These are phyloP conservation scores for Chrysemys picta DNA, from an alignment of 2,113 vertebrate species.

Conservation along the genomic window DNA sequence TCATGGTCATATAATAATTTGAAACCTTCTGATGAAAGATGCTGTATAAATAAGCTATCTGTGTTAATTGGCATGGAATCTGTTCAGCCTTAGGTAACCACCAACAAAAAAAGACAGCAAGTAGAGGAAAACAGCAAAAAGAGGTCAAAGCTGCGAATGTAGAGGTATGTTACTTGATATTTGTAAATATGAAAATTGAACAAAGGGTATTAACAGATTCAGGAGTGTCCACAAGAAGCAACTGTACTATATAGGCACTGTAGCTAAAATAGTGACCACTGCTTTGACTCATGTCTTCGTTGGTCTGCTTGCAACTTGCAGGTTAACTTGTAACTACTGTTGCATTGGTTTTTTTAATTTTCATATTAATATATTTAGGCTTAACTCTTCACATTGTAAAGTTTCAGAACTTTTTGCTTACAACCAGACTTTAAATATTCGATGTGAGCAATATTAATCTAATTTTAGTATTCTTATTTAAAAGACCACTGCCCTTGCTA, in stretches of 20 bases:
- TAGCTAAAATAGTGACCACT: background rate
- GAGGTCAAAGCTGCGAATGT: conserved; percentile 40
- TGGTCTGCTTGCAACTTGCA: background rate
- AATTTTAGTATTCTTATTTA: background rate
- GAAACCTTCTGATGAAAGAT: background rate
- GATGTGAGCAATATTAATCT: background rate
- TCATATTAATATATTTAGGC: background rate
- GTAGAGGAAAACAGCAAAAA: conserved; percentile 53
- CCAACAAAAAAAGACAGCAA: conserved; percentile 58
- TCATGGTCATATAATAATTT: background rate
- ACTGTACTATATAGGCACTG: background rate
- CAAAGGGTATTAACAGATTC: background rate
- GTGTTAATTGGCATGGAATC: background rate
- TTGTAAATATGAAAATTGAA: background rate
- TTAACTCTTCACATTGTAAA: background rate
- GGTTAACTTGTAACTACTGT: background rate
- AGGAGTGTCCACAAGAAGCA: background rate
- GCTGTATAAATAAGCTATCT: background rate
- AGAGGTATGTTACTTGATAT: conserved; percentile 20
- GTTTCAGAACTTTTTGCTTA: background rate
- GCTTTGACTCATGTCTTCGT: background rate
- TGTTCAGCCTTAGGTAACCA: conserved; percentile 66
- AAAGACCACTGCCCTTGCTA: background rate
- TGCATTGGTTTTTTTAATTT: background rate
- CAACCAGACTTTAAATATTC: background rate